Evolutionary conservation across 2,888 invertebrate species (phyloP), one percentile per base, ranked within the genome.

Genomic region (Mechanitis mazaeus): DNA sequence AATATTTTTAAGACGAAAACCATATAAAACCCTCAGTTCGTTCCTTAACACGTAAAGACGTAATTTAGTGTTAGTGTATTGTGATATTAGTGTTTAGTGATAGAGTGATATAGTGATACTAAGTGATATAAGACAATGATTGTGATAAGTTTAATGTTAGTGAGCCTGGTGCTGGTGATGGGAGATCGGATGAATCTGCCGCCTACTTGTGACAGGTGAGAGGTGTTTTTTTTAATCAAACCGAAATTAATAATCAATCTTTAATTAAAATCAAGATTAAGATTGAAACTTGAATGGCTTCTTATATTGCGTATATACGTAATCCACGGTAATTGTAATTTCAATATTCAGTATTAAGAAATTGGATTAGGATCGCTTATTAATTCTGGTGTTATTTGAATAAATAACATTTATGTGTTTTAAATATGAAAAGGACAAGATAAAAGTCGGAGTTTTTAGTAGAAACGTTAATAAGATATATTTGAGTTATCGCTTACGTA

Each of bases 191-290:
- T 78, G 64, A 76, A 76, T 38, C 75, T 90, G 66, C 91, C 91
- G 58, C 92, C 91, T 28, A 87, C 91, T 56, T 92, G 92, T 80
- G 82, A 81, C 76, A 92, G 92, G 92, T 92, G 73, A 90, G 73
- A 90, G 89, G 79, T 56, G 55, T 57, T 55, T 61, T 28, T 28
- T 55, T 54, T 58, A 55, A 56, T 20, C 60, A 47, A 38, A 35
- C 45, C 46, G 2, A 20, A 28, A 45, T 5, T 35, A 12, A 28
- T 9, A 42, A 5, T 35, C 6, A 5, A 35, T 35, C 35, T 35
- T 35, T 6, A 3, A 35, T 35, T 35, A 35, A 3, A 35, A 42
- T 9, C 42, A 5, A 42, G 42, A 42, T 42, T 35, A 1, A 35
- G 5, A 35, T 35, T 35, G 35, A 35, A 35, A 4, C 35, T 35